phyloP scores from a whole-genome alignment of 1,140 invertebrate species.

The Heliconius nattereri region DNA sequence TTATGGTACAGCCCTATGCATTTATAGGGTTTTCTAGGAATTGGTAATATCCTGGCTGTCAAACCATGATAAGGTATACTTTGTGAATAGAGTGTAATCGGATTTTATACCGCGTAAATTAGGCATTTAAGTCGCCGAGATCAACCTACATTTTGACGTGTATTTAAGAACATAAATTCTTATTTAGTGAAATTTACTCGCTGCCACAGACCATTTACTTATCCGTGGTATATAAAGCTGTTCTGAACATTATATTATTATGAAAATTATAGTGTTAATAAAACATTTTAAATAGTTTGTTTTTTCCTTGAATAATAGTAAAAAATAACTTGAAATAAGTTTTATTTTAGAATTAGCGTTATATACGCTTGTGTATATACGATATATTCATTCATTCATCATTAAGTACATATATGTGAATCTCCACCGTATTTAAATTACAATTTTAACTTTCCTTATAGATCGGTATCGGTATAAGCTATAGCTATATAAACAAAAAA shows the following conservation, averaged over 20 bases:
- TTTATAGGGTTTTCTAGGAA: constrained; percentile 21
- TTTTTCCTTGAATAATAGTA: no score
- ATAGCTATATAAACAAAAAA: no score
- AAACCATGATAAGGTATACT: constrained; percentile 29
- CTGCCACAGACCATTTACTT: neutral
- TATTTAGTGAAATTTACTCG: neutral
- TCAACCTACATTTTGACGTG: constrained; percentile 20
- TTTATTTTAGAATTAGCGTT: no score
- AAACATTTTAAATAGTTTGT: no score
- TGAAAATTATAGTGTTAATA: neutral
- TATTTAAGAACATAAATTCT: constrained; percentile 16
- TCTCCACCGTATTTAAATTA: no score
- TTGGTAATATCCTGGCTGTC: constrained; percentile 29
- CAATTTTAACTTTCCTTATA: no score
- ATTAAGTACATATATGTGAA: no score
- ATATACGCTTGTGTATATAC: no score
- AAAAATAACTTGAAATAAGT: no score
- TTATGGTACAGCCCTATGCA: constrained; percentile 21
- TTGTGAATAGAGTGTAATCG: constrained; percentile 26
- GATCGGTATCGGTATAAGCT: no score
- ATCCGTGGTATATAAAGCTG: neutral
- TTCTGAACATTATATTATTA: neutral
- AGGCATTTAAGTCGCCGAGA: constrained; percentile 12
- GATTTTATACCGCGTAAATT: constrained; percentile 27
- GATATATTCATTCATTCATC: no score